Evolutionary conservation across 2,888 invertebrate genomes (phyloP), one percentile per base, ranked within the genome.

Genomic region (Aleiodes testaceus): DNA sequence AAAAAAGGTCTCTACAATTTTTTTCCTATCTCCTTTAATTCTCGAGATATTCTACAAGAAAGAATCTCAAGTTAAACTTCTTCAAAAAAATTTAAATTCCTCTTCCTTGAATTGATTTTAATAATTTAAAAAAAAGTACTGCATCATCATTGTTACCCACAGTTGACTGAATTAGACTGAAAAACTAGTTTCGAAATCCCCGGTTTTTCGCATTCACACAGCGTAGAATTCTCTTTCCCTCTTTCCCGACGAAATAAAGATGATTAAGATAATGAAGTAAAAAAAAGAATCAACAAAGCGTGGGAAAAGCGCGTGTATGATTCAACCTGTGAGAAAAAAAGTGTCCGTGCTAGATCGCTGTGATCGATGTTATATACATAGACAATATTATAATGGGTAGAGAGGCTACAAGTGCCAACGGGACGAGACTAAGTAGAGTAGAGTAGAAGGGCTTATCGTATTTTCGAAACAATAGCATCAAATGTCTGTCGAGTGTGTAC

Each of bases 391-490:
- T 18, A 61, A 12, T 42, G 12, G 42, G n/a, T 55, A 6, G 49
- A 16, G 12, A 16, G 49, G 49, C 36, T 11, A 9, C 36, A 49
- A n/a, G 49, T 49, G 49, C 49, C 16, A 16, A 30, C 30, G 26
- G 30, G 36, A 44, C 61, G 61, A 61, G 44, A 61, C 61, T 36
- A 61, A 12, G 61, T 44, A 14, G 61, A 18, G 61, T 12, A 18
- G 14, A 18, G 50, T n/a, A 22, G 55, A 45, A 45, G 63, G 63
- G 22, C 44, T 59, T 59, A 59, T 59, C 63, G 44, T 20, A 63
- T 63, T 63, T 36, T 63, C 22, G 22, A 63, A 63, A 63, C 63
- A 63, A 63, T 63, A 63, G 22, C 44, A 63, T 59, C 59, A 59
- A 59, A 42, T 22, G n/a, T n/a, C 49, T 26, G n/a, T 30, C 55